Base-by-base conservation (phyloP, 2,888 invertebrate species). In the Drosophila trichaetosa region DNA sequence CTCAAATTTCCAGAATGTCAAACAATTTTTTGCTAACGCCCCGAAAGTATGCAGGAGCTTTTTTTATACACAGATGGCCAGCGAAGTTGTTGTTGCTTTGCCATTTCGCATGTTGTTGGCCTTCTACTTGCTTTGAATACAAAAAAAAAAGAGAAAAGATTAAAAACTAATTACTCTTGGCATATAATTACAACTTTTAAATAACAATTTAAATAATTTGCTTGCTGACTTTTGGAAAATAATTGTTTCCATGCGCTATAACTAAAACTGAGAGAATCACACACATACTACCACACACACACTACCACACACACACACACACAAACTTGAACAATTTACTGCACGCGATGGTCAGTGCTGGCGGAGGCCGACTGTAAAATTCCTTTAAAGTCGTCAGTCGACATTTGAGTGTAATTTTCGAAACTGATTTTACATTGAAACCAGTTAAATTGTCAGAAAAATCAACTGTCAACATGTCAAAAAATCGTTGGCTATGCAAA, bases 381-480 rank as follows among this genome's bases (percentile, higher is more conserved):
- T 90, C 91, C 87, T 87, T 89, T 89, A 87, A 89, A 87, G 90
- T 82, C 90, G 88, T 77, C 91, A 76, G 89, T 78, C 89, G 82
- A 69, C 89, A 87, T 87, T 87, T 79, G 89, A 79, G 90, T 84
- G 85, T 84, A 88, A 88, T 91, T 88, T 91, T 89, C 87, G 83
- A 91, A 91, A 91, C 90, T 90, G 92, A 92, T 91, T 86, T 91
- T 92, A 91, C 92, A 92, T 91, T 90, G 92, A 90, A 89, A 90
- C 91, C 91, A 92, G 92, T 92, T 91, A 92, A 91, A 91, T 91
- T 91, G 91, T 92, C 91, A 91, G 91, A 92, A 92, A 92, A 91
- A 92, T 91, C 91, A 91, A 90, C 92, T 91, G 92, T 91, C 91
- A 91, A 91, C 92, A 88, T 91, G 91, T 91, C 91, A 91, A 87